A percentile compares a stretch with the other conserved stretches of the same genome.
These are phyloP conservation scores for Lophotriccus pileatus DNA, from an alignment of 2,797 vertebrate genomes.

Conservation along the genomic window DNA sequence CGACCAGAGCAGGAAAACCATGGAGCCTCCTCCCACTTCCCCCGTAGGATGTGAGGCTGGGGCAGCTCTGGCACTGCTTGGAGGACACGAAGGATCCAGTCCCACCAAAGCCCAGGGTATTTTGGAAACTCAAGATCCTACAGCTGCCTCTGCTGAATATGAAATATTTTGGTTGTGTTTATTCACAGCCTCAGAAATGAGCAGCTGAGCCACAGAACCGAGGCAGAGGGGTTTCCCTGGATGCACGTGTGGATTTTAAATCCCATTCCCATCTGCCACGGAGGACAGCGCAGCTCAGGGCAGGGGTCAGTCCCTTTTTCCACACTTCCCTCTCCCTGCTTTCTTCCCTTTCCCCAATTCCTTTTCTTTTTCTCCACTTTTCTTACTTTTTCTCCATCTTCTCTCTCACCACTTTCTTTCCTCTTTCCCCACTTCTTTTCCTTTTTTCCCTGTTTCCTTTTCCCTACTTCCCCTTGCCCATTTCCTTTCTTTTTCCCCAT, in stretches of 20 bases:
- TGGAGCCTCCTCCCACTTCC: not conserved
- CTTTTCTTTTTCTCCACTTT: not conserved
- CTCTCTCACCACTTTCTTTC: not conserved
- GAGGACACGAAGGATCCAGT: not conserved
- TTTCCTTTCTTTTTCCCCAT: not conserved
- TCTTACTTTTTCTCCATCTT: too few species aligned
- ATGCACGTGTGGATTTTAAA: rapidly evolving
- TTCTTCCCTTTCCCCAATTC: not conserved
- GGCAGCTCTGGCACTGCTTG: not conserved
- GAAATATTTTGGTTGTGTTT: not conserved
- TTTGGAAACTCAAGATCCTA: not conserved
- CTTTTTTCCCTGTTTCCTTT: not conserved
- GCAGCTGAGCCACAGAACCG: not conserved
- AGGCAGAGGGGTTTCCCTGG: not conserved
- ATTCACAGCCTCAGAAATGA: not conserved
- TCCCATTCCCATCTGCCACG: not conserved
- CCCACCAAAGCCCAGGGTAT: rapidly evolving
- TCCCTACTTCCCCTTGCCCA: not conserved
- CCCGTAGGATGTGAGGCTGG: not conserved
- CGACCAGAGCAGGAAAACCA: rapidly evolving
- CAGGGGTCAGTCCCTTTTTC: too few species aligned
- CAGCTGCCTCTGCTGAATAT: not conserved
- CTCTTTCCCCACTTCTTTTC: too few species aligned
- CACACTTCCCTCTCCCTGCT: not conserved
- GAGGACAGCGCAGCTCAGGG: not conserved